A percentile compares a stretch with the other conserved stretches of the same genome.
phyloP scores from a whole-genome alignment of 2,797 vertebrate genomes.

The Ficedula albicollis region DNA sequence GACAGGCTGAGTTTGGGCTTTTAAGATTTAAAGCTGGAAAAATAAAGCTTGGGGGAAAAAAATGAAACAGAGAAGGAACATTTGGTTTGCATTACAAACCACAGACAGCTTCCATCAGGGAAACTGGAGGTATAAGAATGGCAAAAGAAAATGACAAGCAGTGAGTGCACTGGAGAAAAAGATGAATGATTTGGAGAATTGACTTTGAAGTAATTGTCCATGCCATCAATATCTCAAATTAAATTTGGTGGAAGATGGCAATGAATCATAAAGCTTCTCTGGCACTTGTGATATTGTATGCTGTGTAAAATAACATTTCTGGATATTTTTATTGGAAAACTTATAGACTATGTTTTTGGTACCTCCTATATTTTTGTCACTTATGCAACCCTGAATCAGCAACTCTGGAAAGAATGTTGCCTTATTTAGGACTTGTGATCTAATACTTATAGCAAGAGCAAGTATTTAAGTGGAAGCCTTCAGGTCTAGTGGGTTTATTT shows the following conservation, averaged over 20 bases:
- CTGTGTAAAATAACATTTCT: background rate
- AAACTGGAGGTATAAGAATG: conserved; percentile 19
- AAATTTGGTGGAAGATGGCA: conserved; percentile 11
- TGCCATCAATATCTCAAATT: conserved; percentile 3
- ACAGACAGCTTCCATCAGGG: conserved; percentile 62
- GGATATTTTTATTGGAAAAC: conserved; percentile 16
- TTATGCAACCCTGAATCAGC: conserved; percentile 30
- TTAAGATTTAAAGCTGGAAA: conserved; percentile 47
- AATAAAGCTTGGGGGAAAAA: conserved; percentile 3
- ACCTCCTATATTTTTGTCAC: conserved; percentile 4
- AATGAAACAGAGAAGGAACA: conserved; percentile 22
- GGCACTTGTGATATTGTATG: background rate
- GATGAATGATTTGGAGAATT: background rate
- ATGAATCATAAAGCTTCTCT: background rate
- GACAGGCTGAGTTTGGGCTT: conserved; percentile 1
- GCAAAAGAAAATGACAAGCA: conserved; percentile 41
- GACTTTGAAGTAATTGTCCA: conserved; percentile 9
- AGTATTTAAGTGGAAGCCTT: background rate
- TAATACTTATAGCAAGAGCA: background rate
- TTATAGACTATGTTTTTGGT: background rate
- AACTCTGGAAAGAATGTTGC: background rate
- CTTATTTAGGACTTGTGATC: background rate
- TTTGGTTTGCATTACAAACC: conserved; percentile 62
- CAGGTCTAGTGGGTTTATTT: background rate
- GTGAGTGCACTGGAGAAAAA: background rate